These are phyloP conservation scores for Cydia fagiglandana DNA, from an alignment of 1,140 invertebrate species.

Conservation along the genomic window DNA sequence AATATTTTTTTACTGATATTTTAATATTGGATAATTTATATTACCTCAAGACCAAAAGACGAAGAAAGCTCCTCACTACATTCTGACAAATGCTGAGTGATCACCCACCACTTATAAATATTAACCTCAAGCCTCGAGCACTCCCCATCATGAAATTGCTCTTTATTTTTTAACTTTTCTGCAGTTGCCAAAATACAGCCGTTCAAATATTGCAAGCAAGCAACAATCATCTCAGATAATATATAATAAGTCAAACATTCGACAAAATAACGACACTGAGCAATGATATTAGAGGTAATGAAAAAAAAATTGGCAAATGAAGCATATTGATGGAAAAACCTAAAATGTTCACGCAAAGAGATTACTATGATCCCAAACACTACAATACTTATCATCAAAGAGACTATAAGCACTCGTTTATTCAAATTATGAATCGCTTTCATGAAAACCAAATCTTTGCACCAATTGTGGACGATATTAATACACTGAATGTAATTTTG, in stretches of 20 bases:
- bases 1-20: too few species aligned
- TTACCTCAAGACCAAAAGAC: constrained; percentile 1
- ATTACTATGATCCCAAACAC: not conserved
- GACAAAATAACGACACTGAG: not conserved
- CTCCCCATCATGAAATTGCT: not conserved
- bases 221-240: not conserved
- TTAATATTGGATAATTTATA: not conserved
- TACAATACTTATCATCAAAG: not conserved
- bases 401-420: not conserved
- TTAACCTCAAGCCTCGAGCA: not conserved
- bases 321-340: not conserved
- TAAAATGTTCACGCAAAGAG: not conserved
- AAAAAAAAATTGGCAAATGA: not conserved
- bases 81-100: not conserved
- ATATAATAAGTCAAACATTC: not conserved
- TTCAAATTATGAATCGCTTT: not conserved
- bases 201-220: constrained; percentile 3
- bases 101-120: not conserved
- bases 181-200: not conserved
- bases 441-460: not conserved
- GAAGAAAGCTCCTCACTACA: not conserved
- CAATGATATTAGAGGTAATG: not conserved
- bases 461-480: not conserved
- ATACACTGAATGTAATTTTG: not conserved
- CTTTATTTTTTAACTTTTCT: not conserved